Evolutionary conservation across 2,113 vertebrate genomes (phyloP), one percentile per base, ranked within the genome.

Genomic region (Myotis davidii): DNA sequence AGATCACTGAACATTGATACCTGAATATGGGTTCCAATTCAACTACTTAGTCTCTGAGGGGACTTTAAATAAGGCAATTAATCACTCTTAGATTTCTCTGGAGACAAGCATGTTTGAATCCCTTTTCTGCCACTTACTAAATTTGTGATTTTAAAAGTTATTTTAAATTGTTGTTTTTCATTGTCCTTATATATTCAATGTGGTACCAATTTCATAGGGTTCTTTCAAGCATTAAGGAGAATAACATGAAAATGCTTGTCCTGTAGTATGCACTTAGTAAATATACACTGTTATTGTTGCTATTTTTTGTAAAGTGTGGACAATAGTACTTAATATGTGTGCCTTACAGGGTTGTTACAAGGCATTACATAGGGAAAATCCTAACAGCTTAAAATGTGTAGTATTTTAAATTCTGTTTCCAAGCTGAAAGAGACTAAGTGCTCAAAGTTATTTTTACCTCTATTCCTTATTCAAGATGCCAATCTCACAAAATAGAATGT

Each of bases 371-470:
- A 52, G 34, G 56, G 27, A 78, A 84, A 74, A 29, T 64, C 39
- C 54, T 81, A 72, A 85, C 34, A 92, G 37, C 10, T 90, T 87
- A 72, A 92, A 82, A 81, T 90, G 18, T 2, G 34, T 50, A 88
- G 56, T 18, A 86, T 88, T 97, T 93, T 64, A 86, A 73, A 79
- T 93, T 94, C 45, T 59, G 10, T 76, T 9, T 94, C 50, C 74
- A 92, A 81, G 45, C 76, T 86, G 21, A 72, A 94, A 92, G 32
- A 85, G 27, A 83, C 10, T 91, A 83, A 82, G 25, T 48, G 74
- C 25, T 67, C 29, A 59, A 69, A 77, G 42, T 83, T 91, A 69
- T 61, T 78, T 95, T 56, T 88, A 72, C 52, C 27, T 81, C 34
- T 91, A 20, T 84, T 95, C n/a, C 9, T 14, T 72, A 54, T 16